Base-by-base conservation (phyloP, 2,888 invertebrate genomes). In the Apotomis betuletana region DNA sequence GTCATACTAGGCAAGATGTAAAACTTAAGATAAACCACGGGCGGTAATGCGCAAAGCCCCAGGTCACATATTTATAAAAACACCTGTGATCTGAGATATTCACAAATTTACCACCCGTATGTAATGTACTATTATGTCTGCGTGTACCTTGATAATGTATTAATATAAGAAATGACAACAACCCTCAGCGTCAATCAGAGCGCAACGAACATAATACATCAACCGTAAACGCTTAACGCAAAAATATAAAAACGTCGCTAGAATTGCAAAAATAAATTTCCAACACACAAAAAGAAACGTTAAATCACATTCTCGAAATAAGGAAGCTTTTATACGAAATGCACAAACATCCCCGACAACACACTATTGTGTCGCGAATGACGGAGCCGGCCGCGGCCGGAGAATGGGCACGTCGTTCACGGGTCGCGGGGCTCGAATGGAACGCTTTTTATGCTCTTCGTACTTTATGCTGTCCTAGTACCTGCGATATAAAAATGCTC, bases 381-480 rank as follows among this genome's bases (percentile, higher is more conserved):
- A 71, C 70, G 68, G 57, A 62, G 63, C 55, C 62, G 67, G 58
- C 59, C 62, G 70, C 67, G 55, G 70, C 57, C 58, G 70, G 70
- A 80, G 80, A 80, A 82, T 80, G 77, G 79, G 80, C 79, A 80
- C 79, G 77, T 77, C 74, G 80, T 87, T 87, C 82, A 87, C 86
- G 86, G 87, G 81, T 84, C 83, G 82, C 74, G 75, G 78, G 80
- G 71, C 82, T 74, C 80, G 83, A 87, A 86, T 85, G 77, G 80
- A 79, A 75, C 79, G 79, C 78, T 84, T 79, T 79, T 79, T 79
- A 83, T 84, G 78, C 80, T 81, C 80, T 78, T 83, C 79, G 79
- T 82, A 80, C 75, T 84, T 83, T 80, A 83, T 85, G 83, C 78
- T 77, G 67, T 69, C 77, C 80, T 83, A 79, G 81, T 85, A 81